Evolutionary conservation across 2,113 vertebrate genomes (phyloP).

Genomic region (Zosterops japonicus): DNA sequence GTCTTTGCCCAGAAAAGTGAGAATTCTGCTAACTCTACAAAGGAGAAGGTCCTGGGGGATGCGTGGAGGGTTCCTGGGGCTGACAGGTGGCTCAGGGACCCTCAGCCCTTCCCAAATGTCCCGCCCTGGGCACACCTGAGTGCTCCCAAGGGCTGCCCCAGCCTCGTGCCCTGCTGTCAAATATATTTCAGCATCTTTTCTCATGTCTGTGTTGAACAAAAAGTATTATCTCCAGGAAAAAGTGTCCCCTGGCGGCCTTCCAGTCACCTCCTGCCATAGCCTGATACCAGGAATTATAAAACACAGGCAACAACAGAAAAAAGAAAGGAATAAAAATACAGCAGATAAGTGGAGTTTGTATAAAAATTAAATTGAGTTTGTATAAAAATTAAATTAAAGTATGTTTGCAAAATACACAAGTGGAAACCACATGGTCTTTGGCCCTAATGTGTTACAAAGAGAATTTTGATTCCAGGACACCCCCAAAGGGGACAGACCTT

Average conservation of each 20-base stretch:
- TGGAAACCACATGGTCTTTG: fast-evolving
- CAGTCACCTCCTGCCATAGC: neutral
- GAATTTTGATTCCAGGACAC: neutral
- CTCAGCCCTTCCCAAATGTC: neutral
- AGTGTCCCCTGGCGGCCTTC: neutral
- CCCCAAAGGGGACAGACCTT: neutral
- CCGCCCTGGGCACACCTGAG: neutral
- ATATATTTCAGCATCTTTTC: fast-evolving
- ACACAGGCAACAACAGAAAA: neutral
- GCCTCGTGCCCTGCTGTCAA: fast-evolving
- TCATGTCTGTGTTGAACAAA: fast-evolving
- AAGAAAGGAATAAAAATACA: neutral
- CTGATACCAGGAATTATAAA: neutral
- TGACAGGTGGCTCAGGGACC: neutral
- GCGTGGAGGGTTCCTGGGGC: neutral
- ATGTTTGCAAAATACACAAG: neutral
- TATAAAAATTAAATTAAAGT: neutral
- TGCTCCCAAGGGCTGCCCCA: neutral
- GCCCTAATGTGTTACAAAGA: neutral
- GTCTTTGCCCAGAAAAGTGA: neutral
- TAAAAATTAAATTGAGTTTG: neutral
- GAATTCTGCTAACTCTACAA: fast-evolving
- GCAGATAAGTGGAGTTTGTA: neutral
- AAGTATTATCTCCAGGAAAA: fast-evolving
- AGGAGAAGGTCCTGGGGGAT: fast-evolving